Conservation (phyloP, 2,888 invertebrate genomes). For the Caenorhabditis plicata region DNA sequence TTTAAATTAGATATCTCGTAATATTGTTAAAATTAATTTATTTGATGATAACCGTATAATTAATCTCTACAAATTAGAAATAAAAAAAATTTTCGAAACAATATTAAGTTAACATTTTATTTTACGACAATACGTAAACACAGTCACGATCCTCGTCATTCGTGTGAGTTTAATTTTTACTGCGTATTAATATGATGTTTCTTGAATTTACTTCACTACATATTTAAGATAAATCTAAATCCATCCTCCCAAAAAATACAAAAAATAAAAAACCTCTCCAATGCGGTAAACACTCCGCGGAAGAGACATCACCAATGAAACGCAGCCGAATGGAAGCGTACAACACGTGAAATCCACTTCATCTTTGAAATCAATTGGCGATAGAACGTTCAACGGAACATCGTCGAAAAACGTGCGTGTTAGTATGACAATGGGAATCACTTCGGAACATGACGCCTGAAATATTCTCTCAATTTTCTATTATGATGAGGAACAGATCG, state of each 20-base stretch:
- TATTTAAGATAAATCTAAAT: no score
- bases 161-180: no score
- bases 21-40: no score
- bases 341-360: conserved; percentile 62
- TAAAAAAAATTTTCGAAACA: no score
- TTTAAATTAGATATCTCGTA: no score
- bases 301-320: conserved; percentile 54
- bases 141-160: no score
- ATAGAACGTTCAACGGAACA: conserved; percentile 54
- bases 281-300: conserved; percentile 56
- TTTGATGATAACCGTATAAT: no score
- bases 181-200: no score
- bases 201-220: no score
- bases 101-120: no score
- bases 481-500: not conserved
- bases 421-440: conserved; percentile 61
- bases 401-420: conserved; percentile 60
- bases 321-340: conserved; percentile 61
- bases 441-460: conserved; percentile 55
- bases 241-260: not conserved
- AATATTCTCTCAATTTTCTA: conserved; percentile 8
- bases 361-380: conserved; percentile 60
- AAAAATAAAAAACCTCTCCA: conserved; percentile 56
- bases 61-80: no score
- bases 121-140: no score